These are phyloP conservation scores for Apamea monoglypha DNA, from an alignment of 2,888 invertebrate species.

Conservation along the genomic window DNA sequence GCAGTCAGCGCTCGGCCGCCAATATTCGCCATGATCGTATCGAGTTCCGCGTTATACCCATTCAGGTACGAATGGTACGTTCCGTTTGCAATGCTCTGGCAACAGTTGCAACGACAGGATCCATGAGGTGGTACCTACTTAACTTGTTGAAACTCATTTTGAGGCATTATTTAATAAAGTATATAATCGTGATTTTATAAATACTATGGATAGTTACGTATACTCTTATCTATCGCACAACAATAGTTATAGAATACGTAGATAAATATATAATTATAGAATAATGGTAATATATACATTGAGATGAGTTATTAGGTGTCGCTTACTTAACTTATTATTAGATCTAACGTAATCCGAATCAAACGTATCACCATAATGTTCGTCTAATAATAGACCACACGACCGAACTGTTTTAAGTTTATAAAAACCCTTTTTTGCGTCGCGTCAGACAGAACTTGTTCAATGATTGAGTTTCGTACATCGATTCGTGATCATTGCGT, in stretches of 20 bases:
- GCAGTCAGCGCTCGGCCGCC: neutral
- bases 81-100: neutral
- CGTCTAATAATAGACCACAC: neutral
- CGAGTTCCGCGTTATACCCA: slow-evolving; percentile 1
- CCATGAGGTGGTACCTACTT: neutral
- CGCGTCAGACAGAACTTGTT: neutral
- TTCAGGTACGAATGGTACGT: neutral
- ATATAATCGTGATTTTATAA: slow-evolving; percentile 1
- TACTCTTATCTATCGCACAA: slow-evolving; percentile 2
- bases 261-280: slow-evolving; percentile 1
- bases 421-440: neutral
- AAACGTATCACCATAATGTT: slow-evolving; percentile 5
- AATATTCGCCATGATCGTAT: neutral
- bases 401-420: neutral
- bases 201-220: neutral
- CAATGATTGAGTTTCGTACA: neutral
- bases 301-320: neutral
- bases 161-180: slow-evolving; percentile 1
- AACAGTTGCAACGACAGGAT: neutral
- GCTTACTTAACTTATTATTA: neutral
- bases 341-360: slow-evolving; percentile 8
- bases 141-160: neutral
- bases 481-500: neutral
- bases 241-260: neutral
- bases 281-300: neutral